Evolutionary conservation across 2,797 vertebrate genomes (phyloP), one percentile per base, ranked within the genome.

Genomic region (Cyclopterus lumpus): DNA sequence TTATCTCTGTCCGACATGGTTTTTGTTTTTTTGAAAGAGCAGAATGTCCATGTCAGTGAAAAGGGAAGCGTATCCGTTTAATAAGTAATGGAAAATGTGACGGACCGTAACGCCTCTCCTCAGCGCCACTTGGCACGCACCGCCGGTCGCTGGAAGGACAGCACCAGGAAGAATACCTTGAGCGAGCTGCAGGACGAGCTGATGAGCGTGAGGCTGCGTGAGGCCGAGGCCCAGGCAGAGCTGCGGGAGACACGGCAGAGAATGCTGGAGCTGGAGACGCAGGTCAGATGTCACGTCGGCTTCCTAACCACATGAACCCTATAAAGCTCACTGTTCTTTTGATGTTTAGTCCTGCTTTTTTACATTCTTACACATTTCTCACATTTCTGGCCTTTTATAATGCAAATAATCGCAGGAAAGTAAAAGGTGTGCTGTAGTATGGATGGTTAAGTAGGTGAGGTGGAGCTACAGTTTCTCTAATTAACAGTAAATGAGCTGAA

Each of bases 161-260:
- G 94, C 67, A 92, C 96, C 1, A 96, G 91, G 88, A 99, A 97
- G 92, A 99, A 97, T 66, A 76, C 97, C 0, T 40, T 96, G 73
- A 95, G 95, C 65, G 98, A 99, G 86, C 94, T 99, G 36, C 98
- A 99, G 91, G 98, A 99, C 63, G 97, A 99, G 85, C 92, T 99
- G 76, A 99, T 99, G 98, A 97, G 94, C 2, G 96, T 97, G 67
- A 94, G 97, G 75, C 88, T 99, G 65, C 94, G 95, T 64, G 98
- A 99, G 88, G 98, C 98, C 1, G 98, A 99, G 93, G 97, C 95
- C 44, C 97, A 98, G 75, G 98, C 97, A 1, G 97, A 97, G 83
- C 90, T 99, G 64, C 91, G 94, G 68, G 98, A 99, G 89, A 96
- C 94, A 18, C 95, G 96, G n/a, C 98, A 99, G 88, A 96, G 97